Evolutionary conservation across 2,113 vertebrate genomes (phyloP).

Genomic region (Vulpes ferrilata): DNA sequence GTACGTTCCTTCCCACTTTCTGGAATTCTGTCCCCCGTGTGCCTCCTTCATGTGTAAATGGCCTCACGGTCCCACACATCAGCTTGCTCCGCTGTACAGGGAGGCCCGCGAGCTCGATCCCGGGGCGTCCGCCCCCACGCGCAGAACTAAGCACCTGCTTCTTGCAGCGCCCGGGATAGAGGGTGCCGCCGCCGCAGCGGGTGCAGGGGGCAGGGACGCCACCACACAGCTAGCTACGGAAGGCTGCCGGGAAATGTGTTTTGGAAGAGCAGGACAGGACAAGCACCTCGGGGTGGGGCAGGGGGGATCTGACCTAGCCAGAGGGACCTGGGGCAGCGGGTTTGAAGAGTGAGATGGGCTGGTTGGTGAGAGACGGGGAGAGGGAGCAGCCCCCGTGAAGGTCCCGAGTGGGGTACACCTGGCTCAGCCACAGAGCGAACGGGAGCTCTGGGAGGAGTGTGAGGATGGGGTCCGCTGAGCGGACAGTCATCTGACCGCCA

Average conservation of each 20-base stretch:
- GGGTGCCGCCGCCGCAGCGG: not conserved
- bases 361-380: not conserved
- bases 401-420: not conserved
- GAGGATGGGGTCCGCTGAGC: not conserved
- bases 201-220: not conserved
- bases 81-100: accelerated
- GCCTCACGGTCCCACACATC: not conserved
- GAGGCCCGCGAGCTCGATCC: not conserved
- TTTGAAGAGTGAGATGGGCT: not conserved
- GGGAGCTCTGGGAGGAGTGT: not conserved
- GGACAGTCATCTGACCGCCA: not conserved
- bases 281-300: not conserved
- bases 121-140: not conserved
- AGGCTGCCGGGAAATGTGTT: not conserved
- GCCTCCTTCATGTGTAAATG: not conserved
- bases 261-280: not conserved
- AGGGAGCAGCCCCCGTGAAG: not conserved
- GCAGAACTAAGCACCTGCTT: not conserved
- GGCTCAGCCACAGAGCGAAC: too few species aligned
- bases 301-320: not conserved
- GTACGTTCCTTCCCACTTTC: not conserved
- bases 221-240: not conserved
- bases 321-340: not conserved
- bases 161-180: not conserved
- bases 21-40: not conserved